phyloP scores from a whole-genome alignment of 2,797 vertebrate species.

The Uromys caudimaculatus region DNA sequence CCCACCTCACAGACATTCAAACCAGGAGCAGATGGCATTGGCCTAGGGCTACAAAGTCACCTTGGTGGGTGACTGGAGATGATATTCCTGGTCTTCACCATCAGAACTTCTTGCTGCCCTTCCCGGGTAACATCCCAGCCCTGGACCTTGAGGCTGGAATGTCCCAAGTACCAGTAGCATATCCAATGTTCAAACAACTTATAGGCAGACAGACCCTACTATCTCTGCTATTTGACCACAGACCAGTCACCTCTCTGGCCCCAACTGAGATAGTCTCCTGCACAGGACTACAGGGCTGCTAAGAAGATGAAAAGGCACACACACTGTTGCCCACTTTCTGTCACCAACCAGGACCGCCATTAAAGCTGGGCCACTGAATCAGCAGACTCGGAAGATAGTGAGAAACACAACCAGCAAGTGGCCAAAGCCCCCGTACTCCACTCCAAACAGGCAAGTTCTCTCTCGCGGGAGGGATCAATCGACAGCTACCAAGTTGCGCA shows the following conservation, averaged over 20 bases:
- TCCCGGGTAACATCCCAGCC: too few relatives aligned
- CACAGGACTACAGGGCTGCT: neutral
- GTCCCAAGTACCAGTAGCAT: neutral
- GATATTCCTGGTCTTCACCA: neutral
- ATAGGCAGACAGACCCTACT: neutral
- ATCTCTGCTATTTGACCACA: neutral
- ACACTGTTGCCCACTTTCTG: neutral
- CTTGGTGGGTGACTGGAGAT: neutral
- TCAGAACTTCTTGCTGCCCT: neutral
- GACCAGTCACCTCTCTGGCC: neutral
- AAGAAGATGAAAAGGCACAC: neutral
- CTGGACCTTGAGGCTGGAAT: neutral
- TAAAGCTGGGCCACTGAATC: neutral
- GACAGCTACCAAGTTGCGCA: neutral
- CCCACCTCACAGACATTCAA: neutral
- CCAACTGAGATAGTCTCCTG: neutral
- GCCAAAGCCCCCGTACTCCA: neutral
- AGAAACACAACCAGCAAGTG: neutral
- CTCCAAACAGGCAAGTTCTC: neutral
- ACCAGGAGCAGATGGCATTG: neutral
- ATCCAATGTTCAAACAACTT: neutral
- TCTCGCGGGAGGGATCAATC: accelerated
- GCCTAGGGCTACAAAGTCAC: neutral
- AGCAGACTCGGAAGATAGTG: neutral
- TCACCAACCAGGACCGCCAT: neutral